Base-by-base conservation (phyloP, 2,113 vertebrate species). In the Otolemur garnettii region DNA sequence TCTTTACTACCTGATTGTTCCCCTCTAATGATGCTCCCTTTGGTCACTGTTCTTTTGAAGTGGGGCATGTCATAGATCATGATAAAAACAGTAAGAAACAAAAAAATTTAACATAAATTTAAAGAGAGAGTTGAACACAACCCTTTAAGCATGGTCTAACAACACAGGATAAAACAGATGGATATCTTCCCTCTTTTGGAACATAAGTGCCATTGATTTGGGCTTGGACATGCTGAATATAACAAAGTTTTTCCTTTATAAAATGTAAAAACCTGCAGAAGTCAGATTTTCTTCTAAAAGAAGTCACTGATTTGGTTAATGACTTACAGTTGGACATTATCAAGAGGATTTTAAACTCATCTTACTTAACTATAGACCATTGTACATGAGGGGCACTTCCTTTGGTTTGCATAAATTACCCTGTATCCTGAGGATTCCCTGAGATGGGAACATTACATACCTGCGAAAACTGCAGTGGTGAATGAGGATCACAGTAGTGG, bases 381-480 rank as follows among this genome's bases (percentile, higher is more conserved):
- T 33, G 33, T 68, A 85, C 24, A 22, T 14, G 30, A 55, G 42
- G 50, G 10, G 12, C n/a, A 5, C 68, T 55, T 78, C 14, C 50
- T 66, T 53, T 24, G 22, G 53, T 78, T 45, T 45, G 24, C 17
- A 45, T 60, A 42, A 60, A 13, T 74, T 26, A 60, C 22, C 55
- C 24, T 30, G 19, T n/a, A 30, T 24, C 33, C 59, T 92, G 38
- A 55, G 2, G 57, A 53, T 85, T 75, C 59, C 45, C 45, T 8
- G 12, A 66, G 50, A 15, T 3, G 24, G 30, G 42, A 53, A 12
- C 15, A 1, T 55, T 24, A 24, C 64, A 59, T 85, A 99, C 98
- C 98, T 98, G 98, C 97, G 95, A 98, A 98, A 97, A 97, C 75
- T 95, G 95, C 78, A 98, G 88, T 9, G 98, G 98, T 57, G 97